phyloP scores from a whole-genome alignment of 2,797 vertebrate genomes.

The Masticophis lateralis region DNA sequence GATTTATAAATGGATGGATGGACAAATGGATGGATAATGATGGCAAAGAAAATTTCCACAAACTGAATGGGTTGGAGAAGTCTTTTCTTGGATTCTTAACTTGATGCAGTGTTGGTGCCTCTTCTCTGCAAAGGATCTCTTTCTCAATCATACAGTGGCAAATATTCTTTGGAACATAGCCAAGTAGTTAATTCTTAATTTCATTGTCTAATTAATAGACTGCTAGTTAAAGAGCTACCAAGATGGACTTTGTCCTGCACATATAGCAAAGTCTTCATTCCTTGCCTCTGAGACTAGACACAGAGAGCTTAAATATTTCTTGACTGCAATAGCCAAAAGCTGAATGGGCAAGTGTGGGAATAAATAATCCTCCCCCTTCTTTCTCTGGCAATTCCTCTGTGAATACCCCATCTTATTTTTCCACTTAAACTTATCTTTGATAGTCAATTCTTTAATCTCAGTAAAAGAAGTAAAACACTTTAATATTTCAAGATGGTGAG shows the following conservation, averaged over 20 bases:
- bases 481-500: background rate
- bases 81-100: background rate
- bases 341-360: background rate
- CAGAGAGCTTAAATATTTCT: background rate
- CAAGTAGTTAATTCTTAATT: slow-evolving; percentile 30
- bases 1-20: background rate
- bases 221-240: background rate
- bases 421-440: background rate
- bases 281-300: background rate
- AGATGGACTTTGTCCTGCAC: background rate
- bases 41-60: background rate
- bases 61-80: background rate
- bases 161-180: background rate
- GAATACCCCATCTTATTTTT: background rate
- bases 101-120: background rate
- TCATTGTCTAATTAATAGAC: slow-evolving; percentile 11
- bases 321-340: background rate
- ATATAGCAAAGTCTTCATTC: background rate
- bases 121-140: background rate
- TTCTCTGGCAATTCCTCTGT: background rate
- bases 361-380: background rate
- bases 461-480: background rate
- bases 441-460: background rate
- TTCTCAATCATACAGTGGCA: background rate
- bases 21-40: background rate